Conservation (phyloP, 1,140 invertebrate genomes). For the Maconellicoccus hirsutus region DNA sequence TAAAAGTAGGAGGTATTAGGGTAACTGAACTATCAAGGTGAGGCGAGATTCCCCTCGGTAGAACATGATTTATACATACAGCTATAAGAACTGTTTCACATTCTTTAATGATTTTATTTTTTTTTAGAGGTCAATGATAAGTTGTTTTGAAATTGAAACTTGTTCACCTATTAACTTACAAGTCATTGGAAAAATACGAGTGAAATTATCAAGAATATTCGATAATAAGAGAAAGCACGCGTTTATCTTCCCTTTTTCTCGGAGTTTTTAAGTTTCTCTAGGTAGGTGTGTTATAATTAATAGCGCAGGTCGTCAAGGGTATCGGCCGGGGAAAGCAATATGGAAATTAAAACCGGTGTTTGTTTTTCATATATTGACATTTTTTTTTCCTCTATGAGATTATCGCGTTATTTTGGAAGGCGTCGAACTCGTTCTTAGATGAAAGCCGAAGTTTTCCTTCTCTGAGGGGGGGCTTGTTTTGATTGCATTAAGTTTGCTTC, state of each 20-base stretch:
- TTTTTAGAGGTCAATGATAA: conserved; percentile 22
- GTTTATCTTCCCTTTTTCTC: not conserved
- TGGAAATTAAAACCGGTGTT: no score
- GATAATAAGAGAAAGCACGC: conserved; percentile 15
- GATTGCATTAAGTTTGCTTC: no score
- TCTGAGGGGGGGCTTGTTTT: no score
- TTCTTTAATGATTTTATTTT: conserved; percentile 18
- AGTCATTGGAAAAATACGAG: conserved; percentile 18
- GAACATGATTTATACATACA: conserved; percentile 1
- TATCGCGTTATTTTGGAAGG: no score
- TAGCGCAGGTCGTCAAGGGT: no score
- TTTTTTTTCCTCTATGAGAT: no score
- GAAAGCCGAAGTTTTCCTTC: no score
- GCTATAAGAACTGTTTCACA: conserved; percentile 12
- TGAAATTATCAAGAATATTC: conserved; percentile 18
- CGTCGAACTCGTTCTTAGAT: no score
- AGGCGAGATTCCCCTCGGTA: not conserved
- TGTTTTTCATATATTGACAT: no score
- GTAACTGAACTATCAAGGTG: conserved; percentile 20
- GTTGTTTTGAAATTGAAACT: conserved; percentile 21
- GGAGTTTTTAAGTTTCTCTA: not conserved
- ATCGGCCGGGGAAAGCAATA: no score
- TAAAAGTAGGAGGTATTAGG: conserved; percentile 16
- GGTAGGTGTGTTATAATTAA: no score
- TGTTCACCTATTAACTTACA: conserved; percentile 13